A percentile compares a stretch with the other conserved stretches of the same genome.
Evolutionary conservation across 2,888 invertebrate species (phyloP).

Genomic region (Orchesella flavescens): DNA sequence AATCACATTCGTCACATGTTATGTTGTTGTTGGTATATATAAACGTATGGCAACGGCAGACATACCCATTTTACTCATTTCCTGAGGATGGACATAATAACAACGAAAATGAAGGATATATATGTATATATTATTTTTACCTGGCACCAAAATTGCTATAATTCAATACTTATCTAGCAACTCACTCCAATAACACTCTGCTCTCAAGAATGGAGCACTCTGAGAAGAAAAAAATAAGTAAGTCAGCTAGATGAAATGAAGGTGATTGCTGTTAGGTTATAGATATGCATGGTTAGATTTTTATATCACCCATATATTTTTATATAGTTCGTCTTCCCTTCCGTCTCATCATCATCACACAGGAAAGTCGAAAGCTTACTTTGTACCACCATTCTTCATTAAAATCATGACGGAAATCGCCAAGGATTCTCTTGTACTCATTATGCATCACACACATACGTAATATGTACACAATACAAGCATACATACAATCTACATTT

Average conservation of each 20-base stretch:
- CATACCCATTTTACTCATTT: conserved; percentile 28
- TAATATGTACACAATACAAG: background rate
- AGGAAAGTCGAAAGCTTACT: background rate
- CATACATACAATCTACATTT: too few relatives aligned
- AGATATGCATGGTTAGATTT: too few relatives aligned
- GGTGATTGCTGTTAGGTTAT: too few relatives aligned
- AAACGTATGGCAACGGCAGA: background rate
- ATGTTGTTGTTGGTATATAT: background rate
- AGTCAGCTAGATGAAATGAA: background rate
- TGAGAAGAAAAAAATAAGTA: background rate
- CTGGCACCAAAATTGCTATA: background rate
- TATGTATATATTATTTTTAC: background rate
- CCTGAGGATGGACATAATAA: conserved; percentile 47
- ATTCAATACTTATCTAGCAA: background rate
- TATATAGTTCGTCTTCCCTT: conserved; percentile 12
- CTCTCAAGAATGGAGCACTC: background rate
- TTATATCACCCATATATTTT: conserved; percentile 27
- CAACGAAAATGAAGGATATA: background rate
- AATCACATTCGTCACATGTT: conserved; percentile 42
- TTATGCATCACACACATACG: background rate
- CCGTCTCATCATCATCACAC: conserved; percentile 4
- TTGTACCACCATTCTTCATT: conserved; percentile 2
- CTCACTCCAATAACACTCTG: background rate
- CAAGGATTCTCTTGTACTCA: conserved; percentile 46
- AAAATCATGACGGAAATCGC: conserved; percentile 57